A percentile compares a stretch with the other conserved stretches of the same genome.
Evolutionary conservation across 1,140 invertebrate genomes (phyloP).

Genomic region (Lasioglossum albipes): DNA sequence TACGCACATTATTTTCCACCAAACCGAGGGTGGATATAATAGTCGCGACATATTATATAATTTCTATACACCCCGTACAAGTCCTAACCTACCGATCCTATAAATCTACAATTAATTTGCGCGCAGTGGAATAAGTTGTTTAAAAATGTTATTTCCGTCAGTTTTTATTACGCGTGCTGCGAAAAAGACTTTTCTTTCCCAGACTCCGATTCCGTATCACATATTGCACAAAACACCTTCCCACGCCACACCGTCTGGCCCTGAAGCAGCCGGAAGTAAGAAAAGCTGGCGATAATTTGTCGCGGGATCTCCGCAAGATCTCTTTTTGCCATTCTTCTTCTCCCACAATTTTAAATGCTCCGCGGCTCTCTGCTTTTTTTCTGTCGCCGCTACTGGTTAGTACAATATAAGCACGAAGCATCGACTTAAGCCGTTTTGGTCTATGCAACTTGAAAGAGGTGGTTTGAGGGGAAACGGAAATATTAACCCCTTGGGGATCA

Average conservation of each 20-base stretch:
- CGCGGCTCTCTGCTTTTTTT: constrained; percentile 9
- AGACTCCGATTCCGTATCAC: neutral
- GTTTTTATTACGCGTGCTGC: neutral
- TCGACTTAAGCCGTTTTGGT: constrained; percentile 29
- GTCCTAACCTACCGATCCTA: no score
- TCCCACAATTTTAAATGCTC: constrained; percentile 33
- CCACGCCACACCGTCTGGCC: neutral
- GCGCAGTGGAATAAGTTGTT: no score
- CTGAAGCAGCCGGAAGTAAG: constrained; percentile 8
- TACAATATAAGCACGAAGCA: constrained; percentile 27
- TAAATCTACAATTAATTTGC: no score
- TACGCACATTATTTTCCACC: no score
- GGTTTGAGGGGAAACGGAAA: neutral
- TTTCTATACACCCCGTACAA: no score
- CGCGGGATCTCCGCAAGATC: constrained; percentile 9
- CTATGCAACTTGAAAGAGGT: neutral
- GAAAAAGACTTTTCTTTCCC: neutral
- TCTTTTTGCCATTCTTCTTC: constrained; percentile 42
- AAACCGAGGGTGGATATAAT: no score
- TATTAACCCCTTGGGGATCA: no score
- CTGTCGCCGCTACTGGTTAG: neutral
- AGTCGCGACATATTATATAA: no score
- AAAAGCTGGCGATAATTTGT: constrained; percentile 44
- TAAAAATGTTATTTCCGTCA: no score
- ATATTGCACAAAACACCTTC: neutral